Conservation (phyloP, 2,113 vertebrate species). For the Perca flavescens region DNA sequence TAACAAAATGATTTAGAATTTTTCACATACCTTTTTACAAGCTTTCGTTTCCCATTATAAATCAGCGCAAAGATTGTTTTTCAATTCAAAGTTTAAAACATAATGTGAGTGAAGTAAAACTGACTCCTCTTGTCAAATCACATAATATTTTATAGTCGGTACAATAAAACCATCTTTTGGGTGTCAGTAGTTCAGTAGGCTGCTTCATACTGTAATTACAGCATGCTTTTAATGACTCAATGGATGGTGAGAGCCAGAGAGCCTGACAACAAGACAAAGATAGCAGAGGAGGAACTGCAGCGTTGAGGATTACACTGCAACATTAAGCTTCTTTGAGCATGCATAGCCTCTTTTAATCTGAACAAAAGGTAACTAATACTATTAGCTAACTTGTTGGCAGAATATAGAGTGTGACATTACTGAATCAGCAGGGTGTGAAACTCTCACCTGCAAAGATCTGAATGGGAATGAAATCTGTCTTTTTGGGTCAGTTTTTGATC, state of each 20-base stretch:
- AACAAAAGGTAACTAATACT: slow-evolving; percentile 42
- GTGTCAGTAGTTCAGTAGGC: slow-evolving; percentile 52
- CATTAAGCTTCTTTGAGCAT: slow-evolving; percentile 67
- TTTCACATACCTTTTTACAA: not conserved
- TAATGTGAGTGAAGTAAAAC: not conserved
- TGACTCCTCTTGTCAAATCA: not conserved
- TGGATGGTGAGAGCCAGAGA: slow-evolving; percentile 49
- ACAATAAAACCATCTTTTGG: not conserved
- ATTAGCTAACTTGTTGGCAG: slow-evolving; percentile 49
- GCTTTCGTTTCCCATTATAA: not conserved
- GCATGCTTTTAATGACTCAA: slow-evolving; percentile 65
- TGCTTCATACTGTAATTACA: slow-evolving; percentile 38
- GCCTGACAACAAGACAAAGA: slow-evolving; percentile 61
- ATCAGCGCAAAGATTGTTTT: not conserved
- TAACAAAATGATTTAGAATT: not conserved
- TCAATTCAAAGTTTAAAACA: not conserved
- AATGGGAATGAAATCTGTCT: slow-evolving; percentile 1
- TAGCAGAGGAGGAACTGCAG: slow-evolving; percentile 48
- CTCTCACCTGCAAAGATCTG: slow-evolving; percentile 6
- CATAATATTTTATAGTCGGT: not conserved
- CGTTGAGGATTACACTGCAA: slow-evolving; percentile 66
- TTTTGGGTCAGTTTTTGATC: not conserved
- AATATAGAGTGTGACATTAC: slow-evolving; percentile 25
- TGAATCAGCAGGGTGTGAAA: slow-evolving; percentile 25
- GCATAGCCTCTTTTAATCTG: slow-evolving; percentile 31